Conservation (phyloP, 1,140 invertebrate genomes). For the Ostrea denselamellosa region DNA sequence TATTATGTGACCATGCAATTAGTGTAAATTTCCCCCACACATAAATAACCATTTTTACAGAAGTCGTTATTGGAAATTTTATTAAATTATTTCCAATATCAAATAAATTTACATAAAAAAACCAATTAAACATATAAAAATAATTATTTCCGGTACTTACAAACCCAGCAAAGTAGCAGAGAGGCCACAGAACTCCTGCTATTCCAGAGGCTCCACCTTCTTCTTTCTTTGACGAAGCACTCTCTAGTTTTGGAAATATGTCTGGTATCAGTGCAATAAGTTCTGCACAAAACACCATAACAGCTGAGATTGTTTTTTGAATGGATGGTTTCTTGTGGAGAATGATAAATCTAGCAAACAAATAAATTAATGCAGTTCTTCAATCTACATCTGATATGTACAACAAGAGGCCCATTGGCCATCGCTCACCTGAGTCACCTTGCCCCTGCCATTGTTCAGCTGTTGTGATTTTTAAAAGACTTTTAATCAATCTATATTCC, state of each 20-base stretch:
- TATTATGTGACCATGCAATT: too few relatives aligned
- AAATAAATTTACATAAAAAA: too few relatives aligned
- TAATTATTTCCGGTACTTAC: conserved; percentile 52
- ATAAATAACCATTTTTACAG: too few relatives aligned
- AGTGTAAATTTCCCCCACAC: too few relatives aligned
- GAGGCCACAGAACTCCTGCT: conserved; percentile 61
- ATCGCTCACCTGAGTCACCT: too few relatives aligned
- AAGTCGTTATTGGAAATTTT: too few relatives aligned
- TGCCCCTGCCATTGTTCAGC: too few relatives aligned
- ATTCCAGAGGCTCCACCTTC: conserved; percentile 58
- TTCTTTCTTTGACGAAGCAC: conserved; percentile 46
- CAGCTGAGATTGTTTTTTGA: conserved; percentile 55
- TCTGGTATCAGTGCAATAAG: conserved; percentile 61
- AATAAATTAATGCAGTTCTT: background rate
- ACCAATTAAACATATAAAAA: background rate
- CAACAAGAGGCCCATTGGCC: too few relatives aligned
- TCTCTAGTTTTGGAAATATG: conserved; percentile 61
- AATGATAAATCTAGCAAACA: conserved; percentile 57
- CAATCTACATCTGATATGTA: too few relatives aligned
- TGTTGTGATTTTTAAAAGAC: too few relatives aligned
- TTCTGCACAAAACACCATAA: conserved; percentile 60
- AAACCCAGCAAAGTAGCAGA: conserved; percentile 62
- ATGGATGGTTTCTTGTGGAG: conserved; percentile 57
- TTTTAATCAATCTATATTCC: too few relatives aligned
- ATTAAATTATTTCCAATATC: too few relatives aligned